phyloP scores from a whole-genome alignment of 2,888 invertebrate genomes.

The Macropis europaea region DNA sequence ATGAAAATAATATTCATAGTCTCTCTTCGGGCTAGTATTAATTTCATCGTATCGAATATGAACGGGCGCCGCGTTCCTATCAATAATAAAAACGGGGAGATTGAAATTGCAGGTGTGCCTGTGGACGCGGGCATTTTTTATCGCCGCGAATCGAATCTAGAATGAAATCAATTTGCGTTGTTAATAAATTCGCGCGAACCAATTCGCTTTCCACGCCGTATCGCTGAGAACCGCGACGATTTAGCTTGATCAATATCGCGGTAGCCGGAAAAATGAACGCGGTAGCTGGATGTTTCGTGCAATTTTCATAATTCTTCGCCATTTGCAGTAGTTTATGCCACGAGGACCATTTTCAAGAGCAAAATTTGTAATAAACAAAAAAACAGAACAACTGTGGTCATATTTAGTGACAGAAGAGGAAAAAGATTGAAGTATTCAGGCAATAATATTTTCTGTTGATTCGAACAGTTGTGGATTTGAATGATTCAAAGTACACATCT shows the following conservation, averaged over 20 bases:
- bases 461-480: too few species aligned
- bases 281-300: background rate
- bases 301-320: background rate
- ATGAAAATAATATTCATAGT: background rate
- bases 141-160: background rate
- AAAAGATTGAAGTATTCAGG: too few species aligned
- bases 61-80: background rate
- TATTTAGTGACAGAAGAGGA: too few species aligned
- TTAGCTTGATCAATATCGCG: background rate
- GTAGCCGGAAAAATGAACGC: background rate
- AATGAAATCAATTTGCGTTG: constrained; percentile 28
- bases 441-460: too few species aligned
- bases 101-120: constrained; percentile 8
- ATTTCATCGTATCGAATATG: background rate
- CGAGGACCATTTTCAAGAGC: too few species aligned
- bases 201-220: background rate
- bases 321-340: too few species aligned
- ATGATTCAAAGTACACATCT: too few species aligned
- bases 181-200: constrained; percentile 8
- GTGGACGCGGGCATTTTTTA: background rate
- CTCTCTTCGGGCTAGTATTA: constrained; percentile 1
- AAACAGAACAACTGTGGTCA: too few species aligned
- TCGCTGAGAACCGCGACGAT: background rate
- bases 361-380: too few species aligned
- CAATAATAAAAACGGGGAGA: background rate